Conservation (phyloP, 1,140 invertebrate genomes). For the Scaptomyza hsui region DNA sequence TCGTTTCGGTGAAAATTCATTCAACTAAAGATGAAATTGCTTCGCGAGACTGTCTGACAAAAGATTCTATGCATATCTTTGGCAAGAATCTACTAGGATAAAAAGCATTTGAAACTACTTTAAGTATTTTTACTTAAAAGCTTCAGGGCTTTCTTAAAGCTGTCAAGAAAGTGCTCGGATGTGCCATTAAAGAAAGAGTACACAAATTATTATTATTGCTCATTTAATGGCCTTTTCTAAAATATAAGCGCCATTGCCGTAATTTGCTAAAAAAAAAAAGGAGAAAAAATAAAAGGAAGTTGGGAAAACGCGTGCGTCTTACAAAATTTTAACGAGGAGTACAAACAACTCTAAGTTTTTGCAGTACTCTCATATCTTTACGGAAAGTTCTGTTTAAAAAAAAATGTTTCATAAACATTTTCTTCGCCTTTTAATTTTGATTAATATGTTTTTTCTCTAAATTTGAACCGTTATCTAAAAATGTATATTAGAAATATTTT, state of each 20-base stretch:
- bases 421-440: no score
- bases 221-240: constrained; percentile 46
- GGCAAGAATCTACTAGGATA: constrained; percentile 6
- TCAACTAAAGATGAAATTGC: constrained; percentile 71
- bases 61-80: constrained; percentile 41
- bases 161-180: neutral
- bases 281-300: neutral
- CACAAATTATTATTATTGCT: constrained; percentile 39
- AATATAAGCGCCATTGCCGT: constrained; percentile 27
- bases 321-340: constrained; percentile 10
- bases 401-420: neutral
- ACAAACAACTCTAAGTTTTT: neutral
- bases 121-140: neutral
- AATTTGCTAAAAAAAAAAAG: constrained; percentile 12
- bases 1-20: constrained; percentile 72
- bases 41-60: constrained; percentile 23
- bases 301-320: neutral
- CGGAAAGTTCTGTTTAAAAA: neutral
- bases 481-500: no score
- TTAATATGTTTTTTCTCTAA: no score
- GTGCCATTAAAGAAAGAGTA: constrained; percentile 14
- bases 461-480: no score
- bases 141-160: constrained; percentile 1
- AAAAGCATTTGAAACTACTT: constrained; percentile 1
- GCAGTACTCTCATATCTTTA: neutral